A percentile compares a stretch with the other conserved stretches of the same genome.
Evolutionary conservation across 2,888 invertebrate species (phyloP).

Genomic region (Alitta virens): DNA sequence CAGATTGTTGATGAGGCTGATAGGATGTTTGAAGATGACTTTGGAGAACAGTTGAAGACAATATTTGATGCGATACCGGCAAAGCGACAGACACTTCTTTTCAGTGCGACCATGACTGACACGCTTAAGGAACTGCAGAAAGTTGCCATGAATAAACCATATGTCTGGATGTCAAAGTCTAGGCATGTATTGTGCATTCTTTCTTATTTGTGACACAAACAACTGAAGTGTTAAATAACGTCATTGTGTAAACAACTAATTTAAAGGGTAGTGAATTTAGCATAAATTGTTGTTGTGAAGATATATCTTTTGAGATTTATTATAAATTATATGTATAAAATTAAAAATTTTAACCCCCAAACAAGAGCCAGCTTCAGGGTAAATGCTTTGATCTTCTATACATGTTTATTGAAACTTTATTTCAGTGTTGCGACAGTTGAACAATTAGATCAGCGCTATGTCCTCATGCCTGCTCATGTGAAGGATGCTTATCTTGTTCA

Average conservation of each 20-base stretch:
- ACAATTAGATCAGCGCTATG: conserved; percentile 85
- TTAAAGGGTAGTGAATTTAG: too few species aligned
- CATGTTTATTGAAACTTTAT: too few species aligned
- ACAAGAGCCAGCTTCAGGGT: too few species aligned
- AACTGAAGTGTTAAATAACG: too few species aligned
- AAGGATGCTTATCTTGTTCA: conserved; percentile 86
- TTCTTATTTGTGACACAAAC: too few species aligned
- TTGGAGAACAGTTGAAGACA: conserved; percentile 65
- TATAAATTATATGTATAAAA: too few species aligned
- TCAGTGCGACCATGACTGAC: conserved; percentile 91
- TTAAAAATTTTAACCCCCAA: too few species aligned
- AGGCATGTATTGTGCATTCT: conserved; percentile 58
- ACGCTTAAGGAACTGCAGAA: conserved; percentile 70
- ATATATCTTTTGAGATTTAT: too few species aligned
- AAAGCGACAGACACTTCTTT: conserved; percentile 81
- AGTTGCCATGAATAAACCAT: conserved; percentile 63
- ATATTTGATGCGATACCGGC: conserved; percentile 75
- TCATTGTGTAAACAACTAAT: too few species aligned
- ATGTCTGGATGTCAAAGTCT: conserved; percentile 67
- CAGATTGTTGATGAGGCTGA: conserved; percentile 97
- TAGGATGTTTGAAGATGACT: conserved; percentile 66
- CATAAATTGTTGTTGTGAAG: too few species aligned
- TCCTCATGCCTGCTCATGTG: conserved; percentile 85
- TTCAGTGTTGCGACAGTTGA: conserved; percentile 71
- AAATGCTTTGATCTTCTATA: too few species aligned